These are phyloP conservation scores for Ibidorhyncha struthersii DNA, from an alignment of 2,113 vertebrate genomes.

Conservation along the genomic window DNA sequence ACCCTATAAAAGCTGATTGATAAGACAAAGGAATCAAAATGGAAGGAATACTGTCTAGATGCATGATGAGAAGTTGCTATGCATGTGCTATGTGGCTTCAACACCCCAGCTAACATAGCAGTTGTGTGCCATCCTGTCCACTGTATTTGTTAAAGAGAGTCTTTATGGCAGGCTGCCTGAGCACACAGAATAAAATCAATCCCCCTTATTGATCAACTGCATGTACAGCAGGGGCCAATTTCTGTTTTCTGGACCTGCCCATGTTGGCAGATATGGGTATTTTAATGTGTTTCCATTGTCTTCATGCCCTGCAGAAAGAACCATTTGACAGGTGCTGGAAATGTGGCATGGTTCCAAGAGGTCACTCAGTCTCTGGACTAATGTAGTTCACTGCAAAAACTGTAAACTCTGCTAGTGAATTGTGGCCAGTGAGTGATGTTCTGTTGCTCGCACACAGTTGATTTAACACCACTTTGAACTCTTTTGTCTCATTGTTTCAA, in stretches of 20 bases:
- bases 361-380: not conserved
- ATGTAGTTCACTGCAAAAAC: not conserved
- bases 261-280: not conserved
- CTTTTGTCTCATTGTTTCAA: not conserved
- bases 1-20: not conserved
- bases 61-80: not conserved
- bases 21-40: not conserved
- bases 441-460: not conserved
- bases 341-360: not conserved
- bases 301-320: constrained; percentile 15
- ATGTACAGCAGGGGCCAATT: not conserved
- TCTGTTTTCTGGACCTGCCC: not conserved
- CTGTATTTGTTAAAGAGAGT: not conserved
- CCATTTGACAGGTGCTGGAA: constrained; percentile 39
- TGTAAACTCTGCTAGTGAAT: not conserved
- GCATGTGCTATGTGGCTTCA: not conserved
- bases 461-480: not conserved
- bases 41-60: not conserved
- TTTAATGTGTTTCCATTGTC: constrained; percentile 16
- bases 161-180: not conserved
- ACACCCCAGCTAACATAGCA: not conserved
- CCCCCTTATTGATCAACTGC: not conserved
- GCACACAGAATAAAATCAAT: constrained; percentile 2
- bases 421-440: not conserved
- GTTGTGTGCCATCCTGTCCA: not conserved